Evolutionary conservation across 2,113 vertebrate genomes (phyloP).

Genomic region (Cathartes aura): DNA sequence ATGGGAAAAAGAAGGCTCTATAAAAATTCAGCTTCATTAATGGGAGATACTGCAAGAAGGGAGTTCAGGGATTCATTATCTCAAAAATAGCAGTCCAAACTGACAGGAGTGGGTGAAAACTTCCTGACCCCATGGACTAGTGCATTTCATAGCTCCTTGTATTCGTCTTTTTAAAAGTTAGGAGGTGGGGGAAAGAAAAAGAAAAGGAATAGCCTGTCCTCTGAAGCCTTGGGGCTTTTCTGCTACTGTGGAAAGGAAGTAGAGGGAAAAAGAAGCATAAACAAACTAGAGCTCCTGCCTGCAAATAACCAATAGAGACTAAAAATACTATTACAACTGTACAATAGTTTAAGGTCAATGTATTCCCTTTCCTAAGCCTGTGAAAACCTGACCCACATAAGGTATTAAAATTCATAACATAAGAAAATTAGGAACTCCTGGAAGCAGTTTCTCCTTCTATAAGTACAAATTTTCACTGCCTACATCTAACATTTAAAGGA

Average conservation of each 20-base stretch:
- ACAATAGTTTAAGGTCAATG: slow-evolving; percentile 76
- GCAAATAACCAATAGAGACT: slow-evolving; percentile 70
- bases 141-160: slow-evolving; percentile 19
- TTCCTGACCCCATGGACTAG: slow-evolving; percentile 42
- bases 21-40: slow-evolving; percentile 41
- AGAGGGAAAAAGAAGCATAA: slow-evolving; percentile 48
- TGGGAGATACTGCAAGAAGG: slow-evolving; percentile 6
- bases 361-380: slow-evolving; percentile 62
- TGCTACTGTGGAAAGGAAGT: not conserved
- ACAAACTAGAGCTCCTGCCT: slow-evolving; percentile 63
- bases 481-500: slow-evolving; percentile 80
- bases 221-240: slow-evolving; percentile 63
- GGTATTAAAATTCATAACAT: slow-evolving; percentile 81
- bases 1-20: not conserved
- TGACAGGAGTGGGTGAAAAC: slow-evolving; percentile 49
- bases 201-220: slow-evolving; percentile 22
- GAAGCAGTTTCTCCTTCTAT: slow-evolving; percentile 74
- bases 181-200: not conserved
- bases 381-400: slow-evolving; percentile 68
- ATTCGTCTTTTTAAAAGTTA: slow-evolving; percentile 47
- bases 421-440: slow-evolving; percentile 79
- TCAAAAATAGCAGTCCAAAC: slow-evolving; percentile 51
- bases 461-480: slow-evolving; percentile 76
- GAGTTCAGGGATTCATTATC: slow-evolving; percentile 67
- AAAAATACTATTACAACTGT: slow-evolving; percentile 66